Base-by-base conservation (phyloP, 2,113 vertebrate genomes). In the Tupaia tana region DNA sequence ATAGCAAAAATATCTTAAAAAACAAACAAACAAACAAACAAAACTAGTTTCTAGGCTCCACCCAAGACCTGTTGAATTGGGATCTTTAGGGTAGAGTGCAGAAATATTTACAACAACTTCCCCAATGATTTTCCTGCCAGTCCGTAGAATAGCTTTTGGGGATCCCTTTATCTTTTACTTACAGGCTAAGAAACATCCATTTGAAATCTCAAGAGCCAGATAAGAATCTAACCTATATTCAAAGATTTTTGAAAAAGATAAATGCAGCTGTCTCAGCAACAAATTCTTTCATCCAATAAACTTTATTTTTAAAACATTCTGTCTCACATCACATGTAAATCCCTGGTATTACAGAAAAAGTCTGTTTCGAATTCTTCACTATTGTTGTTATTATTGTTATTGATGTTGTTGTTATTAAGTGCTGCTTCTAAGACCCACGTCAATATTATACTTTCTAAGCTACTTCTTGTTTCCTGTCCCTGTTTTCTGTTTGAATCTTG, bases 171-270 rank as follows among this genome's bases (percentile, higher is more conserved):
- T 87, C 34, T 92, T 95, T 95, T 63, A 67, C 29, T 20, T 94
- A 82, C 71, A 64, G 69, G 25, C 74, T 91, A 79, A 91, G 89
- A 92, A 43, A 16, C n/a, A 75, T 93, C 16, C 83, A 59, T 79
- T 29, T 86, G 86, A 85, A 88, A 25, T 61, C 27, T 93, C 22
- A 78, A n/a, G 64, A 88, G 22, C 78, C 34, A 79, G 56, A 9
- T 80, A 71, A 85, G 10, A 92, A 79, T 71, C 63, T 86, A 81
- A 86, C 63, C 2, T 74, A 54, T 71, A 86, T 84, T 95, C 34
- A 93, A 83, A 78, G 63, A 43, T 79, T 9, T 59, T 91, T 69
- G 54, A 74, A 73, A 93, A 89, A 81, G n/a, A 4, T 58, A 74
- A 6, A 25, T 93, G 63, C 16, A 71, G 19, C 24, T 92, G 18